phyloP scores from a whole-genome alignment of 2,113 vertebrate species.

The Erythrocebus patas region DNA sequence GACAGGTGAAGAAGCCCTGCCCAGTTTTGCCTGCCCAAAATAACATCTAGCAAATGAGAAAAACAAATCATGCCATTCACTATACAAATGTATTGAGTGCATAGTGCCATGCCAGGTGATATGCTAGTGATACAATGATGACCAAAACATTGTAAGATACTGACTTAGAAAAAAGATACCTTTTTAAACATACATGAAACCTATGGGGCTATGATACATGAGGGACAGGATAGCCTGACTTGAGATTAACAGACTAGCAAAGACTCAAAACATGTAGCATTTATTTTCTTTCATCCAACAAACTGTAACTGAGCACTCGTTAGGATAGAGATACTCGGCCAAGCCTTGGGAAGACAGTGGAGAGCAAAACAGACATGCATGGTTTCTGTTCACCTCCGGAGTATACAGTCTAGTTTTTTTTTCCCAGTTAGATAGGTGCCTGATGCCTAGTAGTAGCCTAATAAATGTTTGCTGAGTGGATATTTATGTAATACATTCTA shows the following conservation, averaged over 20 bases:
- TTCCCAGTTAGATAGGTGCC: background rate
- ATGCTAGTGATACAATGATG: background rate
- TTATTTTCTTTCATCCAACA: background rate
- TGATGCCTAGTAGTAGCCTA: background rate
- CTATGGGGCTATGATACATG: too few species aligned
- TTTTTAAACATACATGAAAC: background rate
- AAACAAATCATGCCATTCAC: background rate
- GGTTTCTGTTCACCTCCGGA: background rate
- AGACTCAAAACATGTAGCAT: background rate
- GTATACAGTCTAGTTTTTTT: background rate
- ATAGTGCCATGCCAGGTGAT: background rate
- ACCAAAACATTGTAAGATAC: background rate
- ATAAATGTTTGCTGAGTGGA: background rate
- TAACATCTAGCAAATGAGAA: background rate
- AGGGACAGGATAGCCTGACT: background rate
- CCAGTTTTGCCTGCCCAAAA: background rate
- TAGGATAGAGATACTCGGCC: background rate
- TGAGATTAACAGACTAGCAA: background rate
- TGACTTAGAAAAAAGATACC: background rate
- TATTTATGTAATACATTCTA: background rate
- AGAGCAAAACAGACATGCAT: background rate
- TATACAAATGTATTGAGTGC: background rate
- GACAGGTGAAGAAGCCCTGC: background rate
- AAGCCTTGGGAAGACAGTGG: background rate
- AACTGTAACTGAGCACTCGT: background rate